phyloP scores from a whole-genome alignment of 2,797 vertebrate genomes.

The Mus spretus region DNA sequence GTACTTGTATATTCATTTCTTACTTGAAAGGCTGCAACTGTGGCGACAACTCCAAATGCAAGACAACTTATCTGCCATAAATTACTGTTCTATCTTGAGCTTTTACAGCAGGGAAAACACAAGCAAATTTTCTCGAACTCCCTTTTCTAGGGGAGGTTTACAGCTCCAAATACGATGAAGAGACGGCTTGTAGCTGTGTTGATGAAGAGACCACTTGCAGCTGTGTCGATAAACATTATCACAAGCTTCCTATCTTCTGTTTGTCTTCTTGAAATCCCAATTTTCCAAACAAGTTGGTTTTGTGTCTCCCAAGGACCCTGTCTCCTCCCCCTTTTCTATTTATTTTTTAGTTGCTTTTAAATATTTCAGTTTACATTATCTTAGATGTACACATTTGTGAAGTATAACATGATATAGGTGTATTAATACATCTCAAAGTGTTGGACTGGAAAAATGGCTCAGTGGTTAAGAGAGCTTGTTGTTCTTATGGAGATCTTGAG shows the following conservation, averaged over 20 bases:
- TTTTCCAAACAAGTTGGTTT: background rate
- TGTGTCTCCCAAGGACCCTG: background rate
- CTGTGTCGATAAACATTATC: background rate
- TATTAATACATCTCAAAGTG: background rate
- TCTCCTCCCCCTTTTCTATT: background rate
- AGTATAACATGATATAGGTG: background rate
- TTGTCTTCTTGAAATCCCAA: background rate
- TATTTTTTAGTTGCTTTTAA: background rate
- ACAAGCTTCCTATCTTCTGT: background rate
- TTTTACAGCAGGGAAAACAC: background rate
- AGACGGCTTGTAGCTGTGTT: background rate
- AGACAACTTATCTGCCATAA: background rate
- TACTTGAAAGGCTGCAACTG: background rate
- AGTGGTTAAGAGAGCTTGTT: background rate
- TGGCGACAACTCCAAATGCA: background rate
- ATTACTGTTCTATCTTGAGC: background rate
- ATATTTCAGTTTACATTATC: background rate
- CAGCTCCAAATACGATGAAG: background rate
- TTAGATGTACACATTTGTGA: background rate
- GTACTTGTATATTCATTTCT: background rate
- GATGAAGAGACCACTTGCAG: background rate
- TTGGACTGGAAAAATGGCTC: background rate
- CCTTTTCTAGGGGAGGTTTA: background rate
- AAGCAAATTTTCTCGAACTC: background rate
- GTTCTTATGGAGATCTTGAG: background rate